Evolutionary conservation across 2,888 invertebrate genomes (phyloP).

Genomic region (Beris chalybata): DNA sequence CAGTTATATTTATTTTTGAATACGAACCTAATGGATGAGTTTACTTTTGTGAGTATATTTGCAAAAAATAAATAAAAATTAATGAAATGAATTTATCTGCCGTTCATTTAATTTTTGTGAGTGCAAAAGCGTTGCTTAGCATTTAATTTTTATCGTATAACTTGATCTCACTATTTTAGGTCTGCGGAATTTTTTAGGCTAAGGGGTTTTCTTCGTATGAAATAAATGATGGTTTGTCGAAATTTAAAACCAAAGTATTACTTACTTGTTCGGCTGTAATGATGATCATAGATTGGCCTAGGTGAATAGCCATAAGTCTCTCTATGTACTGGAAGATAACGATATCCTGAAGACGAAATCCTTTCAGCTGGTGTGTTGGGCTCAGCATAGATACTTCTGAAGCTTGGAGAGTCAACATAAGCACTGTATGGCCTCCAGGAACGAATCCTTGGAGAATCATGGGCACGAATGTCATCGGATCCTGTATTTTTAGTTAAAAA

Average conservation of each 20-base stretch:
- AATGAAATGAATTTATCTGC: too few relatives aligned
- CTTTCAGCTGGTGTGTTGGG: conserved; percentile 79
- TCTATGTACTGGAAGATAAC: conserved; percentile 87
- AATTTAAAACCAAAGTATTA: conserved; percentile 49
- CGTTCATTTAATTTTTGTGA: too few relatives aligned
- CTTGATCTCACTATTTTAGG: too few relatives aligned
- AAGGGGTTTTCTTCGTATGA: too few relatives aligned
- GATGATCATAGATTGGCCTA: conserved; percentile 83
- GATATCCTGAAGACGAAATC: conserved; percentile 85
- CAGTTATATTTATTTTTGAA: too few relatives aligned
- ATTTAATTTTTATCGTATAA: too few relatives aligned
- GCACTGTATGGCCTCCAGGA: conserved; percentile 68
- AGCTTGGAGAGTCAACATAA: conserved; percentile 73
- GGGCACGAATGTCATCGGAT: conserved; percentile 89
- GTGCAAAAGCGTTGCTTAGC: too few relatives aligned
- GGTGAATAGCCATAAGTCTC: conserved; percentile 89
- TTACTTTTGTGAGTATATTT: too few relatives aligned
- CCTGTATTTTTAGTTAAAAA: conserved; percentile 58
- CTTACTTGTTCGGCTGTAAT: conserved; percentile 87
- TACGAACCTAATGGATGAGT: too few relatives aligned
- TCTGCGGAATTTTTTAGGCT: too few relatives aligned
- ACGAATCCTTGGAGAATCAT: conserved; percentile 75
- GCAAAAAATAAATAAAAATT: too few relatives aligned
- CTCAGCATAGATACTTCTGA: conserved; percentile 87
- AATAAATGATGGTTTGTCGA: neutral